Evolutionary conservation across 2,888 invertebrate genomes (phyloP).

Genomic region (Callosobruchus maculatus): DNA sequence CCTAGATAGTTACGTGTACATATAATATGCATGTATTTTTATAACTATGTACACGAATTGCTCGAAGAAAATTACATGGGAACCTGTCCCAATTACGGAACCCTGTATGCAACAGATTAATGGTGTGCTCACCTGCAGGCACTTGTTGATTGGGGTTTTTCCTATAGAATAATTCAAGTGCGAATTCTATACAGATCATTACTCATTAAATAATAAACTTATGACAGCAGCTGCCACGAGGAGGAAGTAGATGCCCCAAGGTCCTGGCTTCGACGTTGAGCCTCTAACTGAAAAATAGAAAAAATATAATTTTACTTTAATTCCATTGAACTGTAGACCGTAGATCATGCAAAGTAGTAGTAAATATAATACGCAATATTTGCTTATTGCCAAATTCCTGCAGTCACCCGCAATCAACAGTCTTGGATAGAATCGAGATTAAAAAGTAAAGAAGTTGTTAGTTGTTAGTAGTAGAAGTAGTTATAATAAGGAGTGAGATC

Average conservation of each 20-base stretch:
- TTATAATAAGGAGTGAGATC: no score
- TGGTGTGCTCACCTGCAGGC: background rate
- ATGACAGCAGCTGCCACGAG: background rate
- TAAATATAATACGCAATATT: no score
- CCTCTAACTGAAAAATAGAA: background rate
- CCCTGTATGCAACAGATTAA: background rate
- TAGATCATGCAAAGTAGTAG: background rate
- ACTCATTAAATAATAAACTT: background rate
- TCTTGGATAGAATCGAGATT: no score
- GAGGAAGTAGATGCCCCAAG: background rate
- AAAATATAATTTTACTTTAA: background rate
- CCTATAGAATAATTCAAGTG: background rate
- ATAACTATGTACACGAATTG: background rate
- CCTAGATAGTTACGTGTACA: no score
- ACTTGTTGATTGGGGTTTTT: background rate
- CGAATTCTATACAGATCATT: background rate
- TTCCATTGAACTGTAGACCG: background rate
- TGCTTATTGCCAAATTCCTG: no score
- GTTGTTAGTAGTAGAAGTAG: no score
- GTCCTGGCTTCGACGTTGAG: background rate
- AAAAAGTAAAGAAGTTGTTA: no score
- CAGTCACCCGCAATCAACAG: no score
- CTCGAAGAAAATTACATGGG: background rate
- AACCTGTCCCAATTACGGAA: background rate
- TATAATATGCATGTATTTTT: background rate